Conservation (phyloP, 2,888 invertebrate species). For the Agrotis puta region DNA sequence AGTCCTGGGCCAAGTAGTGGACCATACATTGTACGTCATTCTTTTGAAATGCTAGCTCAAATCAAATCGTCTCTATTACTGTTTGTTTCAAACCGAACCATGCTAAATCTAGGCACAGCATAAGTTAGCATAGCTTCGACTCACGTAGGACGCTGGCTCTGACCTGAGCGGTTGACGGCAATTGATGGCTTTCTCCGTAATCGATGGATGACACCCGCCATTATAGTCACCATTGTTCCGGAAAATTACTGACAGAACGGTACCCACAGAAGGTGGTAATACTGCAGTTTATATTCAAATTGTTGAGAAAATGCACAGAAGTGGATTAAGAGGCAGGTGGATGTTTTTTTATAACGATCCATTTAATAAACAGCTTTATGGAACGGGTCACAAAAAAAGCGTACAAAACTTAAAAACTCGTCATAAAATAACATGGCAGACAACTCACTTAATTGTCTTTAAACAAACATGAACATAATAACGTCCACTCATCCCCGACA, state of each 20-base stretch:
- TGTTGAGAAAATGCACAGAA: constrained; percentile 21
- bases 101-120: neutral
- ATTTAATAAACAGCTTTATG: no score
- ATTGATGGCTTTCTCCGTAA: constrained; percentile 43
- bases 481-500: constrained; percentile 14
- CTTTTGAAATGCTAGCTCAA: no score
- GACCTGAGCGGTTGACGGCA: constrained; percentile 10
- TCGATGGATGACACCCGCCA: constrained; percentile 41
- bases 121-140: neutral
- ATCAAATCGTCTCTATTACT: neutral
- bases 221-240: constrained; percentile 59
- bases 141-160: neutral
- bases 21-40: no score
- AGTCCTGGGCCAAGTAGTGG: no score
- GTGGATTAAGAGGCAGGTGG: constrained; percentile 4
- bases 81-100: neutral
- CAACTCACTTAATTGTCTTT: neutral
- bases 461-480: constrained; percentile 4
- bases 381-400: no score
- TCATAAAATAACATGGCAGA: neutral
- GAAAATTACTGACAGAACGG: constrained; percentile 52
- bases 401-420: neutral
- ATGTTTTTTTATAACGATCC: neutral
- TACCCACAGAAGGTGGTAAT: constrained; percentile 35
- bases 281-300: constrained; percentile 43